Base-by-base conservation (phyloP, 2,888 invertebrate genomes). In the Strigamia transsilvanica region DNA sequence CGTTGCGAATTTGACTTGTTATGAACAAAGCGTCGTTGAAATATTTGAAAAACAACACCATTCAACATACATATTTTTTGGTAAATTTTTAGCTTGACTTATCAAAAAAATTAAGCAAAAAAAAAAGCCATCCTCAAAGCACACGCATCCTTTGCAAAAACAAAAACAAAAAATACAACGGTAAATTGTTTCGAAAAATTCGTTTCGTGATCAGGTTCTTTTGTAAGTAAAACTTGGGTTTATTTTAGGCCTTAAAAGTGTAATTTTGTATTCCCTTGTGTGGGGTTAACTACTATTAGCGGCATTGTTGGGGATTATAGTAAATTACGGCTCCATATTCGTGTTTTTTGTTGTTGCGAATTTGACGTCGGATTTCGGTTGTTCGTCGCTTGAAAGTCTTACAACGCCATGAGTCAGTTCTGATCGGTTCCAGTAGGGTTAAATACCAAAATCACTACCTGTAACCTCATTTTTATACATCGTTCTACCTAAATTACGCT, bases 11-110 rank as follows among this genome's bases (percentile, higher is more conserved):
- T 79, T 79, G 12, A 32, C 79, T 79, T 32, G 41, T 38, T 51
- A 80, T 51, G 80, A 80, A 80, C 80, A 80, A 80, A 80, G 80
- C 80, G 80, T 80, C 51, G 46, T 80, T 42, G 80, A 51, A 38
- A 12, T 79, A 41, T 42, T 79, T 38, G 41, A 42, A 79, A 79
- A 38, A 18, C 56, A 56, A 56, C 18, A 18, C 18, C 56, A 56
- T 56, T 56, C n/a, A 56, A 18, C 56, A 56, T 18, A 56, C 56
- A 56, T 56, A 56, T 18, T 56, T 56, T 56, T 56, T 56, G 56
- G 56, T 56, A 56, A 56, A 56, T 56, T 18, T 56, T 56, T 56
- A 56, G 56, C 56, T n/a, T n/a, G 27, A 77, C 27, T n/a, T 77
- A 77, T 38, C 32, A 73, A 27, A 73, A 73, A 73, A 73, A 32